phyloP scores from a whole-genome alignment of 2,888 invertebrate species.

The Eustalomyia histrio region DNA sequence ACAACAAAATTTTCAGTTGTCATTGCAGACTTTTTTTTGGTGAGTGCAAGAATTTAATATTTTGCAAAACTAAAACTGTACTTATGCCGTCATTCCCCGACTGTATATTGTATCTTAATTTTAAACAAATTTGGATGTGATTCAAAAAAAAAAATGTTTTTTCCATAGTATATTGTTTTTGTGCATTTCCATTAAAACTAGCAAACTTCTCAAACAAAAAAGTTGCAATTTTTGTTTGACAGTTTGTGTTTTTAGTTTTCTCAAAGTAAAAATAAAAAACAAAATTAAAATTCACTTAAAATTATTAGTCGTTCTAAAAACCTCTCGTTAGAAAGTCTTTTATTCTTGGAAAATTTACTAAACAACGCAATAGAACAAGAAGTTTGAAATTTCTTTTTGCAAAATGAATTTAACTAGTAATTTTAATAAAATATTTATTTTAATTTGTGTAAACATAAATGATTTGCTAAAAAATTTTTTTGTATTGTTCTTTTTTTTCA shows the following conservation, averaged over 20 bases:
- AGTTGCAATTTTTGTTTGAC: constrained; percentile 33
- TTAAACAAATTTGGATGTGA: constrained; percentile 54
- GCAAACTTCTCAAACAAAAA: constrained; percentile 27
- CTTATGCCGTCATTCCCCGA: not conserved
- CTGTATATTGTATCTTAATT: constrained; percentile 42
- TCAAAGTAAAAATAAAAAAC: constrained; percentile 2
- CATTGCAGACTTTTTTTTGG: too few relatives aligned
- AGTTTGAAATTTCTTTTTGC: not conserved
- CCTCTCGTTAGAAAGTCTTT: constrained; percentile 55
- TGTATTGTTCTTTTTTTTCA: constrained; percentile 73
- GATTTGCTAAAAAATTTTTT: constrained; percentile 11
- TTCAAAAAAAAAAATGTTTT: constrained; percentile 35
- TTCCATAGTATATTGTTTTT: constrained; percentile 19
- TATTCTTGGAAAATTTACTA: not conserved
- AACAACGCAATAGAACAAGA: not conserved
- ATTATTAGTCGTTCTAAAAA: constrained; percentile 59
- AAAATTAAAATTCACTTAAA: constrained; percentile 45
- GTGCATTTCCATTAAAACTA: constrained; percentile 35
- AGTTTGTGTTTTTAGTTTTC: constrained; percentile 26
- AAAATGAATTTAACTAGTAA: constrained; percentile 57
- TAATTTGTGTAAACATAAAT: not conserved
- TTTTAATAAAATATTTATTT: constrained; percentile 7
- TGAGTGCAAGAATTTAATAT: too few relatives aligned
- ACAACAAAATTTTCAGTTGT: too few relatives aligned
- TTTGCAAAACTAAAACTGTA: not conserved